Evolutionary conservation across 2,113 vertebrate genomes (phyloP).

Genomic region (Conger conger): DNA sequence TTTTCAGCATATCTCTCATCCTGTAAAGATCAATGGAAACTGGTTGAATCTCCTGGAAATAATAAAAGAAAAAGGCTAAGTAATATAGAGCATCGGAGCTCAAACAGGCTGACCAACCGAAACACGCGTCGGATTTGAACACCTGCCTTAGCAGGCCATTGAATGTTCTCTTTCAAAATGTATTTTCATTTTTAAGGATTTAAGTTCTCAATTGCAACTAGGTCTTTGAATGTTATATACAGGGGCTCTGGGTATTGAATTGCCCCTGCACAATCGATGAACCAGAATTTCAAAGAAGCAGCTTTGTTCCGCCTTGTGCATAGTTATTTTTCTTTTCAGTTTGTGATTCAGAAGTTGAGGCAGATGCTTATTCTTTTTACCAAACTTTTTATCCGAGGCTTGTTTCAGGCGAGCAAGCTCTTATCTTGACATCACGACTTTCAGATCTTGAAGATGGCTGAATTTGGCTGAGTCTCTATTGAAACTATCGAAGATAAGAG

Average conservation of each 20-base stretch:
- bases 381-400: not conserved
- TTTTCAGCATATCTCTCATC: not conserved
- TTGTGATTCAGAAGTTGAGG: not conserved
- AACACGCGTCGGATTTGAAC: not conserved
- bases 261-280: not conserved
- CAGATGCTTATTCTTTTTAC: not conserved
- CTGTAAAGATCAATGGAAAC: too few species aligned
- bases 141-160: not conserved
- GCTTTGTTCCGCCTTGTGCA: not conserved
- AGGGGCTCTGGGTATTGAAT: not conserved
- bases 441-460: not conserved
- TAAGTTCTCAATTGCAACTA: not conserved
- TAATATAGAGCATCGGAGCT: not conserved
- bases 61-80: not conserved
- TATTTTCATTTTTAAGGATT: not conserved
- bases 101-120: not conserved
- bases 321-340: not conserved
- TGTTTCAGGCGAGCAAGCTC: not conserved
- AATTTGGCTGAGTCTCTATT: not conserved
- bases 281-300: not conserved
- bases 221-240: not conserved
- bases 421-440: not conserved
- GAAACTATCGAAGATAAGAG: not conserved
- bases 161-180: not conserved
- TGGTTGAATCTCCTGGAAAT: too few species aligned